These are phyloP conservation scores for Cylas formicarius DNA, from an alignment of 1,140 invertebrate genomes.

Conservation along the genomic window DNA sequence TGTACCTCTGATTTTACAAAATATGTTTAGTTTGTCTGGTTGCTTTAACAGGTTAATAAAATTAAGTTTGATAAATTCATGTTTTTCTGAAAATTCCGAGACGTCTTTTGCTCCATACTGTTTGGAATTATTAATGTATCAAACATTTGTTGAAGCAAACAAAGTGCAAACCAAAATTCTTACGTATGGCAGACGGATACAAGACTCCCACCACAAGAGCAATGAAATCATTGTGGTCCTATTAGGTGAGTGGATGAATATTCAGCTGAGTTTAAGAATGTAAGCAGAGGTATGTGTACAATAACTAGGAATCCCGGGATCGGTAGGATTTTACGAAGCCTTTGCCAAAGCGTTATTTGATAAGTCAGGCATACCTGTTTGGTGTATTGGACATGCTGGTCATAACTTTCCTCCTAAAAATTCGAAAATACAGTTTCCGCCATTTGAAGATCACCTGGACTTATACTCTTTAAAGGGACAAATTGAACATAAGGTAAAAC, in stretches of 20 bases:
- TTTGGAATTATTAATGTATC: too few species aligned
- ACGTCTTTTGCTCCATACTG: too few species aligned
- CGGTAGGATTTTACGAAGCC: slow-evolving; percentile 59
- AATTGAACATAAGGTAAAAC: slow-evolving; percentile 63
- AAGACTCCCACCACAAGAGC: too few species aligned
- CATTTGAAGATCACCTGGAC: slow-evolving; percentile 49
- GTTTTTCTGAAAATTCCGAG: too few species aligned
- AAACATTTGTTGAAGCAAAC: slow-evolving; percentile 51
- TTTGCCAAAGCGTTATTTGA: slow-evolving; percentile 58
- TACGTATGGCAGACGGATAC: slow-evolving; percentile 59
- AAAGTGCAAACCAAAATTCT: slow-evolving; percentile 57
- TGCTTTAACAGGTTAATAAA: too few species aligned
- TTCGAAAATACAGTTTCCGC: slow-evolving; percentile 40
- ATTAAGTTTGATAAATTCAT: too few species aligned
- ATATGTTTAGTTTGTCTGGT: too few species aligned
- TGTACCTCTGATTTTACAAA: too few species aligned
- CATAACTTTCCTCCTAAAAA: slow-evolving; percentile 50
- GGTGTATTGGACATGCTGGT: slow-evolving; percentile 66
- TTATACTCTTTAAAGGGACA: slow-evolving; percentile 67
- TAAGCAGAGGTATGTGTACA: slow-evolving; percentile 48
- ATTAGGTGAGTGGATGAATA: slow-evolving; percentile 54
- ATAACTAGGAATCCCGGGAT: slow-evolving; percentile 64
- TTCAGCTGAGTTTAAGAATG: slow-evolving; percentile 39
- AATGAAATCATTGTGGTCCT: slow-evolving; percentile 52
- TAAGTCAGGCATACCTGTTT: slow-evolving; percentile 54